Evolutionary conservation across 1,140 invertebrate genomes (phyloP).

Genomic region (Scaptomyza hsui): DNA sequence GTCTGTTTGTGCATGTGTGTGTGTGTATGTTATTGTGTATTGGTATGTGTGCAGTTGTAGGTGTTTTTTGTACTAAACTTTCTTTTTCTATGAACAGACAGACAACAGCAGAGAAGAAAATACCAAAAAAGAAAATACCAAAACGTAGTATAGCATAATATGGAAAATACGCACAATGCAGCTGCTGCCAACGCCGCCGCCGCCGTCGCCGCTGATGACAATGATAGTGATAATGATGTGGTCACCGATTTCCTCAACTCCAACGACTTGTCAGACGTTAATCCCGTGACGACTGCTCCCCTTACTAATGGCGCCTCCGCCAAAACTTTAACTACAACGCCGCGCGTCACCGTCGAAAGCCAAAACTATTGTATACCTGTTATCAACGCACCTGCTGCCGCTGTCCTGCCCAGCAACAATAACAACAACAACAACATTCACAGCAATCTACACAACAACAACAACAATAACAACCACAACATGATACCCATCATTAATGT

Average conservation of each 20-base stretch:
- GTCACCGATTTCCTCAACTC: constrained; percentile 83
- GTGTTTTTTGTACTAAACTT: constrained; percentile 74
- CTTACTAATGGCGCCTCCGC: constrained; percentile 35
- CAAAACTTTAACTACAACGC: constrained; percentile 28
- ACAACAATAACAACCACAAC: constrained; percentile 62
- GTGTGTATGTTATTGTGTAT: constrained; percentile 22
- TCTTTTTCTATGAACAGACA: constrained; percentile 70
- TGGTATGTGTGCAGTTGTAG: constrained; percentile 38
- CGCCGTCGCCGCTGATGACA: constrained; percentile 32
- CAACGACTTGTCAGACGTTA: constrained; percentile 36
- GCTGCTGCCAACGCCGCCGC: constrained; percentile 11
- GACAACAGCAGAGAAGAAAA: constrained; percentile 35
- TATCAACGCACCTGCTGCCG: constrained; percentile 61
- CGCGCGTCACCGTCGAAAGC: constrained; percentile 58
- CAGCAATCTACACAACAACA: constrained; percentile 20
- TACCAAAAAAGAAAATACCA: constrained; percentile 45
- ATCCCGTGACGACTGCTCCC: constrained; percentile 35
- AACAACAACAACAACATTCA: constrained; percentile 25
- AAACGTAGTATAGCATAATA: constrained; percentile 39
- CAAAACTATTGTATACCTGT: constrained; percentile 81
- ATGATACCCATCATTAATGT: constrained; percentile 93
- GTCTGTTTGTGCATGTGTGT: constrained; percentile 19
- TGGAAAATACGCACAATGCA: constrained; percentile 58
- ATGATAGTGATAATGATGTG: constrained; percentile 83
- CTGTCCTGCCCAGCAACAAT: not conserved